Base-by-base conservation (phyloP, 2,797 vertebrate species). In the Xyrichtys novacula region DNA sequence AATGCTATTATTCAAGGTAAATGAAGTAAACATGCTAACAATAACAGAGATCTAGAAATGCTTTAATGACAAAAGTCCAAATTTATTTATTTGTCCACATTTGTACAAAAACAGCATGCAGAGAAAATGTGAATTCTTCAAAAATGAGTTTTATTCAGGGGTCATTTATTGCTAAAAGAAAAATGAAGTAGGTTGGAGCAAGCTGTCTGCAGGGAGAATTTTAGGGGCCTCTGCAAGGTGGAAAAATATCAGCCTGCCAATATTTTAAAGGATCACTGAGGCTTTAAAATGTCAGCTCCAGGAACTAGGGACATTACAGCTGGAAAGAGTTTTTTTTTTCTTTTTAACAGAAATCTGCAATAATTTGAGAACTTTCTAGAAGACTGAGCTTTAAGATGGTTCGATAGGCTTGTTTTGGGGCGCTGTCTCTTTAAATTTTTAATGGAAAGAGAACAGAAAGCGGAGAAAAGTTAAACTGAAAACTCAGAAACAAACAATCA, bases 231-330 rank as follows among this genome's bases (percentile, higher is more conserved):
- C 6, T 48, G 42, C 20, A 57, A 75, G 69, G 78, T 52, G 77
- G 67, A 85, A 81, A 83, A 65, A 42, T 1, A 0, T 65, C 48
- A 43, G 58, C 39, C 53, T 78, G 77, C 80, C 80, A 80, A 36
- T 36, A 42, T 28, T 67, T 69, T 65, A 43, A 76, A 28, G 36
- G 36, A 77, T 56, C 65, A 20, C 58, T 26, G 59, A 64, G 65
- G 29, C 36, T 50, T 64, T 25, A 38, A 36, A 71, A 28, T 34
- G 28, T 69, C 19, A 43, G 1, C 48, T 78, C 57, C 39, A 65
- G 46, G 50, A 15, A 66, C 56, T 10, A 34, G 25, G 62, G 43
- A 72, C 49, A 54, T n/a, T 47, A 38, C 36, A 57, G 55, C 61
- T 72, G 71, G 67, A 77, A 66, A 67, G 70, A 23, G 23, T 22